Evolutionary conservation across 2,888 invertebrate species (phyloP), one percentile per base, ranked within the genome.

Genomic region (Lasioglossum leucozonium): DNA sequence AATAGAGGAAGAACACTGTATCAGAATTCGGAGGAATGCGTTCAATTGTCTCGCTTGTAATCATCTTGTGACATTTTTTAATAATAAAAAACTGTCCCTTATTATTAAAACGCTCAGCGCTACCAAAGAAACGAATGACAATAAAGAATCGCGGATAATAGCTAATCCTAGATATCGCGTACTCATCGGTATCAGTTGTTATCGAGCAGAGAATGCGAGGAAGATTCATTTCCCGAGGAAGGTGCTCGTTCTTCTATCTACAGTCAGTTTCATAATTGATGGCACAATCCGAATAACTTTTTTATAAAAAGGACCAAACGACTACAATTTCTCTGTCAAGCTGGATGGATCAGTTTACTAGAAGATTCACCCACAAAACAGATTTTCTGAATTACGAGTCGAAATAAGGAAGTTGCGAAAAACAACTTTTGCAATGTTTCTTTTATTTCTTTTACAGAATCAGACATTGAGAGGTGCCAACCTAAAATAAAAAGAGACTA

Each of bases 151-250:
- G 26, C 16, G 26, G 55, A 78, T 73, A 77, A 30, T 47, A 26
- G 65, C 67, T 73, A 81, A 67, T 62, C 34, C 26, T 13, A 18
- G 65, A 16, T 51, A 76, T 51, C 80, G 34, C 42, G 40, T 72
- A 80, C 76, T 80, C 75, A 11, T 42, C 26, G 69, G 30, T 79
- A 65, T 62, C 80, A 42, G 71, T 34, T 40, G 34, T 76, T 80
- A 62, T 80, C 80, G 4, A 22, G 47, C 13, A 44, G 18, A 55
- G 8, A 22, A n/a, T 11, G n/a, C n/a, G 26, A 55, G 69, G 40
- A 13, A 40, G 55, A 51, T n/a, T 72, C 11, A 71, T 65, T 82
- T 82, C 62, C 47, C 34, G 44, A 2, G 34, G 34, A 40, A 37
- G 40, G 10, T 69, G 34, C 13, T 79, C 69, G 67, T 78, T 81